These are phyloP conservation scores for Leptopilina drosophilae DNA, from an alignment of 2,888 invertebrate species.

Conservation along the genomic window DNA sequence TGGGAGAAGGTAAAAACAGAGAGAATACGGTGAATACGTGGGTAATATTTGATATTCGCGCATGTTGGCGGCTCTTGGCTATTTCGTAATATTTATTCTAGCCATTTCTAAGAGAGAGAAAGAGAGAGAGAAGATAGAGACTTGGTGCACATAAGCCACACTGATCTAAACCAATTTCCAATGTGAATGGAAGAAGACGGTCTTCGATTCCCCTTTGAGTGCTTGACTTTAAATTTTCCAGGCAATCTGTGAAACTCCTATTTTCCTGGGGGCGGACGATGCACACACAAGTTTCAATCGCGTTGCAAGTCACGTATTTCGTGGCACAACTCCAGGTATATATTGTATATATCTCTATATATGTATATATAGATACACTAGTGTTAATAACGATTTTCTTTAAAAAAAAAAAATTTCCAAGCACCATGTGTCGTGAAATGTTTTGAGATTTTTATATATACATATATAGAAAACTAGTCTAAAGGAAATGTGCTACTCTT, in stretches of 20 bases:
- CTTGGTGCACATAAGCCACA: slow-evolving; percentile 39
- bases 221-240: slow-evolving; percentile 64
- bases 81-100: slow-evolving; percentile 22
- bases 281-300: slow-evolving; percentile 40
- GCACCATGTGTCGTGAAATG: not conserved
- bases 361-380: not conserved
- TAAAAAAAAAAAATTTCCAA: slow-evolving; percentile 12
- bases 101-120: not conserved
- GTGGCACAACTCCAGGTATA: slow-evolving; percentile 22
- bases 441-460: not conserved
- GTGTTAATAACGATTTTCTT: slow-evolving; percentile 29
- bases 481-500: not conserved
- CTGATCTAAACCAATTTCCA: slow-evolving; percentile 61
- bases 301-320: slow-evolving; percentile 27
- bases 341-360: too few relatives aligned
- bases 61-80: slow-evolving; percentile 15
- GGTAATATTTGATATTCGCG: slow-evolving; percentile 34
- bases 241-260: slow-evolving; percentile 58
- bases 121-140: not conserved
- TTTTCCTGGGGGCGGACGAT: slow-evolving; percentile 41
- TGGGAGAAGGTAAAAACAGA: not conserved
- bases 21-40: slow-evolving; percentile 8
- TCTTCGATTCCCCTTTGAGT: slow-evolving; percentile 62
- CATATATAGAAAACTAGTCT: not conserved
- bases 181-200: slow-evolving; percentile 56